Conservation (phyloP, 2,113 vertebrate species). For the Lampris incognitus region DNA sequence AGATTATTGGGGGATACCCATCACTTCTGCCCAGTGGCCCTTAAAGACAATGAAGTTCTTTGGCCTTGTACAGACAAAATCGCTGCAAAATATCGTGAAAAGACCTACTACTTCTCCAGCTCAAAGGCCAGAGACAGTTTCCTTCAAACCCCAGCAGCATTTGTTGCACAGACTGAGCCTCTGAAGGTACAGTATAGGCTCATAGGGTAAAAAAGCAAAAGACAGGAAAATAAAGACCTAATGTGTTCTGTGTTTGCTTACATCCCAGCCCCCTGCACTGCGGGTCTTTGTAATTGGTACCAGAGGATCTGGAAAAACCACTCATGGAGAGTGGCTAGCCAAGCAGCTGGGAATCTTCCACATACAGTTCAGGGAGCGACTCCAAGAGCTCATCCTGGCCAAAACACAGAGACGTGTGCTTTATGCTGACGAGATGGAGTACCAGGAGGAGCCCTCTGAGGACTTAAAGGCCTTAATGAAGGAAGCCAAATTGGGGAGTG, state of each 20-base stretch:
- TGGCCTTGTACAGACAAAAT: constrained; percentile 81
- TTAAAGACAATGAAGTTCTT: constrained; percentile 88
- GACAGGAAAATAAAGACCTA: neutral
- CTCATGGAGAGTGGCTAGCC: constrained; percentile 84
- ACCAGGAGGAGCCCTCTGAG: constrained; percentile 72
- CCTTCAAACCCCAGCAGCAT: constrained; percentile 85
- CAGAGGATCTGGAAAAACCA: constrained; percentile 89
- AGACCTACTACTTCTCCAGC: constrained; percentile 88
- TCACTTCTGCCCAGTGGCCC: constrained; percentile 91
- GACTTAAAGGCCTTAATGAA: constrained; percentile 67
- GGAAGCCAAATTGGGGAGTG: constrained; percentile 37
- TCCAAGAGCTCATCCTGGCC: constrained; percentile 88
- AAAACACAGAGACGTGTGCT: constrained; percentile 85
- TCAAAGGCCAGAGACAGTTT: constrained; percentile 85
- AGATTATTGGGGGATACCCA: constrained; percentile 89
- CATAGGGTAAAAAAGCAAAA: neutral
- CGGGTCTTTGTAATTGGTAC: constrained; percentile 87
- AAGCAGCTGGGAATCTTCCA: constrained; percentile 90
- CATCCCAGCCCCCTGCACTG: constrained; percentile 87
- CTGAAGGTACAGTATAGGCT: constrained; percentile 86
- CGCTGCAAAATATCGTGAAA: constrained; percentile 90
- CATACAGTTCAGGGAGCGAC: constrained; percentile 90
- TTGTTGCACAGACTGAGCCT: constrained; percentile 81
- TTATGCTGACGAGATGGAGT: constrained; percentile 80
- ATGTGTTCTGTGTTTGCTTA: constrained; percentile 8